Percentiles rank a stretch among this genome's conserved stretches.
Conservation (phyloP, 2,113 vertebrate genomes). For the Pseudolaguvia tuberculata region DNA sequence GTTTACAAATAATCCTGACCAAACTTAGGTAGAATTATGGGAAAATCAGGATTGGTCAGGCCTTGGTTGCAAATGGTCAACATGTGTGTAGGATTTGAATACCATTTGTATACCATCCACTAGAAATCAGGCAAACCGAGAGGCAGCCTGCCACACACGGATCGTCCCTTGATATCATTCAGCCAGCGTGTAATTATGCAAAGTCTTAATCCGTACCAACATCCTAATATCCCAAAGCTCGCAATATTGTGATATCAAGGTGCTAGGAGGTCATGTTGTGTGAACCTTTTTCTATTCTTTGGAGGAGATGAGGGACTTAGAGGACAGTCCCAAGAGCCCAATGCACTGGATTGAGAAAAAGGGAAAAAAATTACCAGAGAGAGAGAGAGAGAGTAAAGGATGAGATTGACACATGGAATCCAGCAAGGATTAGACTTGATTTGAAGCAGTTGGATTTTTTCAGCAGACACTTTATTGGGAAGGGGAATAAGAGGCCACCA, state of each 20-base stretch:
- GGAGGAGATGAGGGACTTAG: constrained; percentile 87
- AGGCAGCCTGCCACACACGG: constrained; percentile 85
- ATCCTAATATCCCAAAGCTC: constrained; percentile 81
- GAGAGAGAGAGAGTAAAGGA: constrained; percentile 65
- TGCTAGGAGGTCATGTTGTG: constrained; percentile 75
- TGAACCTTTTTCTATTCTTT: constrained; percentile 90
- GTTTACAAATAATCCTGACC: neutral
- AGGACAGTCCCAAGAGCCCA: constrained; percentile 80
- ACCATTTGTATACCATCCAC: constrained; percentile 31
- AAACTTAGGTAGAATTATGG: constrained; percentile 59
- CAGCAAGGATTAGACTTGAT: constrained; percentile 92
- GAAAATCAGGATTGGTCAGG: constrained; percentile 78
- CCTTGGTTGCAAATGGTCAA: constrained; percentile 66
- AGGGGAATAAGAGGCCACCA: constrained; percentile 90
- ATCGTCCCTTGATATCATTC: constrained; percentile 92
- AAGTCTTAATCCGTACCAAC: constrained; percentile 91
- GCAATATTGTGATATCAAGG: constrained; percentile 91
- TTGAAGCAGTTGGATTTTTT: constrained; percentile 90
- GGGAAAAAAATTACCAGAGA: constrained; percentile 54
- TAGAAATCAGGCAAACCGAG: constrained; percentile 66
- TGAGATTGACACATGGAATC: constrained; percentile 75
- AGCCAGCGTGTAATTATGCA: constrained; percentile 94
- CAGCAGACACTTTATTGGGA: constrained; percentile 93
- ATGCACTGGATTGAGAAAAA: constrained; percentile 67
- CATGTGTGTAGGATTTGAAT: constrained; percentile 75